phyloP scores from a whole-genome alignment of 2,113 vertebrate species.

The Microtus ochrogaster region DNA sequence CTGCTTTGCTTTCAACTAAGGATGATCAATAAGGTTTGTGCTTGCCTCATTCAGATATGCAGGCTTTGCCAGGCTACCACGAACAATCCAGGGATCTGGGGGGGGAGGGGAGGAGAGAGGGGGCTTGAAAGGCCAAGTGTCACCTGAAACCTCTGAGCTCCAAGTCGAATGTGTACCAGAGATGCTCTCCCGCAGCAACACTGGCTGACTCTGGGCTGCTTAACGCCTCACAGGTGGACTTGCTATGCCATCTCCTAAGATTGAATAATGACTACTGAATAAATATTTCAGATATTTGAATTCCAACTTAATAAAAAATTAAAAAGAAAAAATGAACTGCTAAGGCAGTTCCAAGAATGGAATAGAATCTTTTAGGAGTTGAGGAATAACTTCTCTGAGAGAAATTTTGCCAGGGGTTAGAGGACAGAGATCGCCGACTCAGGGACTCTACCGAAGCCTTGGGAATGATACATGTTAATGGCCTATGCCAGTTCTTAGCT shows the following conservation, averaged over 20 bases:
- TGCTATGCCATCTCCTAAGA: conserved; percentile 3
- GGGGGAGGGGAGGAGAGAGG: no score
- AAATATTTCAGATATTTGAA: conserved; percentile 50
- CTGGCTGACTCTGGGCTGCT: background rate
- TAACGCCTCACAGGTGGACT: background rate
- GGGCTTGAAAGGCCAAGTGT: background rate
- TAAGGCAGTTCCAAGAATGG: background rate
- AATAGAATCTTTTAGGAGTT: background rate
- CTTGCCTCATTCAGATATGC: background rate
- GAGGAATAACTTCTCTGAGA: background rate
- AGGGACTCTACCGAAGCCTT: background rate
- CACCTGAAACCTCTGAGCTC: background rate
- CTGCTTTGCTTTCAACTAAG: background rate
- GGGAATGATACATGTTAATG: background rate
- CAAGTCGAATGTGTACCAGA: background rate
- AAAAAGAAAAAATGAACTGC: background rate
- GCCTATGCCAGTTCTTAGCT: no score
- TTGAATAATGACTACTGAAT: conserved; percentile 14
- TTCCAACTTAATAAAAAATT: conserved; percentile 11
- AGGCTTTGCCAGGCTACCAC: background rate
- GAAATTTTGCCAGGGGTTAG: background rate
- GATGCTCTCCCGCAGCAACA: background rate
- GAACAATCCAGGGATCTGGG: background rate
- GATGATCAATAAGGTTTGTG: background rate
- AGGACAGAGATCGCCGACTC: background rate